These are phyloP conservation scores for Phoenicopterus ruber DNA, from an alignment of 2,113 vertebrate species.

Conservation along the genomic window DNA sequence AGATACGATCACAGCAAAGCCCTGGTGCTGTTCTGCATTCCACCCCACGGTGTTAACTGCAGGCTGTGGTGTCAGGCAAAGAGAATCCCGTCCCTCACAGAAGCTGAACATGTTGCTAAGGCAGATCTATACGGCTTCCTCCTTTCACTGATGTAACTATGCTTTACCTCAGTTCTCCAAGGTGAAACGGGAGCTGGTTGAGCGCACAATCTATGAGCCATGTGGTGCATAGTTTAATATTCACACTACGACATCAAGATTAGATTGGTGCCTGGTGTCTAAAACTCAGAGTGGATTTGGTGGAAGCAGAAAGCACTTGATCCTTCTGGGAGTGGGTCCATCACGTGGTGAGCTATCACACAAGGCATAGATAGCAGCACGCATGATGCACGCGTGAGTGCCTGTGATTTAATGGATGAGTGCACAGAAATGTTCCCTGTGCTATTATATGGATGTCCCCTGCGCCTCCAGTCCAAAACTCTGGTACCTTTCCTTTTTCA, in stretches of 20 bases:
- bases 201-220: background rate
- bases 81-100: background rate
- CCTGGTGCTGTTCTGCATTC: background rate
- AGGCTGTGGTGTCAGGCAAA: background rate
- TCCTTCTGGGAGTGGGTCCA: background rate
- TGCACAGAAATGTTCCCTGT: background rate
- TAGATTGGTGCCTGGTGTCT: background rate
- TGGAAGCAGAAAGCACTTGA: background rate
- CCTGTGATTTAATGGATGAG: background rate
- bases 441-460: background rate
- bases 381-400: background rate
- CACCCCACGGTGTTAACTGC: background rate
- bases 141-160: background rate
- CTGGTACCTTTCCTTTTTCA: background rate
- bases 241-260: background rate
- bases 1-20: background rate
- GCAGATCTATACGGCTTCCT: background rate
- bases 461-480: background rate
- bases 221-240: background rate
- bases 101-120: background rate
- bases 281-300: background rate
- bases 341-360: rapidly evolving
- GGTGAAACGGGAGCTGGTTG: background rate
- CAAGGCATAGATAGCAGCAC: background rate
- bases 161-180: background rate